Conservation (phyloP, 2,797 vertebrate species). For the Ataeniobius toweri region DNA sequence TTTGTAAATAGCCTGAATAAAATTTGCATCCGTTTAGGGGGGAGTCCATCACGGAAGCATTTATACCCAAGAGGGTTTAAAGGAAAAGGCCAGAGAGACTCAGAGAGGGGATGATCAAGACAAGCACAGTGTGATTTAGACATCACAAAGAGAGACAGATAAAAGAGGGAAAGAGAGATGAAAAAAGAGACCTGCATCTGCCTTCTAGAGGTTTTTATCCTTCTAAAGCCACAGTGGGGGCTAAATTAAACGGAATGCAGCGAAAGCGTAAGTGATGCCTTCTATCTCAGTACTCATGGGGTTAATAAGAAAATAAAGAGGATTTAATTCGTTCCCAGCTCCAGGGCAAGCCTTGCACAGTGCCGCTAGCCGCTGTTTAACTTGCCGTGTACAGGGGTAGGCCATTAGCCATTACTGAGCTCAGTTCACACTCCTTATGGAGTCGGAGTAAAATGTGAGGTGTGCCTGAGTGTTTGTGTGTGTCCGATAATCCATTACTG, state of each 20-base stretch:
- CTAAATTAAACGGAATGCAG: conserved; percentile 35
- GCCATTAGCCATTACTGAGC: conserved; percentile 65
- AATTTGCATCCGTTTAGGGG: conserved; percentile 77
- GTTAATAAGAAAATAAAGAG: conserved; percentile 64
- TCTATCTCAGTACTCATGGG: conserved; percentile 43
- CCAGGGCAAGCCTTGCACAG: conserved; percentile 36
- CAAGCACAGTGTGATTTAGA: conserved; percentile 34
- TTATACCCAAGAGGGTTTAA: conserved; percentile 55
- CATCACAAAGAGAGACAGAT: conserved; percentile 25
- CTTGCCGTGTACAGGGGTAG: conserved; percentile 43
- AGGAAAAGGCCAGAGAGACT: conserved; percentile 47
- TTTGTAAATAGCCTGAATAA: conserved; percentile 80
- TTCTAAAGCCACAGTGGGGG: conserved; percentile 30
- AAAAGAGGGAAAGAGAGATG: conserved; percentile 4
- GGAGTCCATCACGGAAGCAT: conserved; percentile 55
- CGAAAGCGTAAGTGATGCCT: conserved; percentile 22
- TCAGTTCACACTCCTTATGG: conserved; percentile 43
- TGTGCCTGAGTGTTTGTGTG: conserved; percentile 28
- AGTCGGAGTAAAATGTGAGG: conserved; percentile 45
- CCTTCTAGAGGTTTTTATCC: conserved; percentile 20
- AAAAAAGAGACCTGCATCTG: conserved; percentile 17
- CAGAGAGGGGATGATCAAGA: conserved; percentile 34
- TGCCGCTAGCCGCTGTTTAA: conserved; percentile 52
- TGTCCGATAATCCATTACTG: conserved; percentile 59
- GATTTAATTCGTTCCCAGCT: conserved; percentile 37